A percentile compares a stretch with the other conserved stretches of the same genome.
phyloP scores from a whole-genome alignment of 2,113 vertebrate genomes.

The Leptosomus discolor region DNA sequence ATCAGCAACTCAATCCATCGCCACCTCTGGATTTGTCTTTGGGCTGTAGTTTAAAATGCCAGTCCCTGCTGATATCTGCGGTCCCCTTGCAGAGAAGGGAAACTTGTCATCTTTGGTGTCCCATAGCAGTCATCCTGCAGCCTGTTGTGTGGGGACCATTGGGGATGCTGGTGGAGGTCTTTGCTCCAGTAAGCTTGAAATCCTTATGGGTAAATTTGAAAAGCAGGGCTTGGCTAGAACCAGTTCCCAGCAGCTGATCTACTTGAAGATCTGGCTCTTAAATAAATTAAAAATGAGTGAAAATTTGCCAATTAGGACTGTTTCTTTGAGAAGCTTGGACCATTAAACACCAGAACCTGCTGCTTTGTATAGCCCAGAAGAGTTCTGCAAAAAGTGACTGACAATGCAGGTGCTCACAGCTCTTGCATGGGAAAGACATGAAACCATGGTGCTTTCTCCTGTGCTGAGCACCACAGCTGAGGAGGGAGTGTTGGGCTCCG shows the following conservation, averaged over 20 bases:
- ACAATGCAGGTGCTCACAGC: not conserved
- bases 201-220: not conserved
- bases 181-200: not conserved
- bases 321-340: not conserved
- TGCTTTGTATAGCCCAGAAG: not conserved
- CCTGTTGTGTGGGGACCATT: fast-evolving
- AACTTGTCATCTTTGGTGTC: not conserved
- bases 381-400: not conserved
- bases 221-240: not conserved
- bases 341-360: not conserved
- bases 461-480: not conserved
- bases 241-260: not conserved
- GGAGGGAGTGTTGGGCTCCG: not conserved
- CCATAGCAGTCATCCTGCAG: not conserved
- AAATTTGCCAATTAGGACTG: not conserved
- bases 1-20: not conserved
- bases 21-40: not conserved
- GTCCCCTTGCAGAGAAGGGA: not conserved
- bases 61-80: not conserved
- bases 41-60: not conserved
- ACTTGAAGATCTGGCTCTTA: not conserved
- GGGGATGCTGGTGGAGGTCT: not conserved
- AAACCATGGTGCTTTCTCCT: not conserved
- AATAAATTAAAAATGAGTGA: not conserved
- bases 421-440: not conserved